Evolutionary conservation across 2,888 invertebrate genomes (phyloP).

Genomic region (Xestia sexstrigata): DNA sequence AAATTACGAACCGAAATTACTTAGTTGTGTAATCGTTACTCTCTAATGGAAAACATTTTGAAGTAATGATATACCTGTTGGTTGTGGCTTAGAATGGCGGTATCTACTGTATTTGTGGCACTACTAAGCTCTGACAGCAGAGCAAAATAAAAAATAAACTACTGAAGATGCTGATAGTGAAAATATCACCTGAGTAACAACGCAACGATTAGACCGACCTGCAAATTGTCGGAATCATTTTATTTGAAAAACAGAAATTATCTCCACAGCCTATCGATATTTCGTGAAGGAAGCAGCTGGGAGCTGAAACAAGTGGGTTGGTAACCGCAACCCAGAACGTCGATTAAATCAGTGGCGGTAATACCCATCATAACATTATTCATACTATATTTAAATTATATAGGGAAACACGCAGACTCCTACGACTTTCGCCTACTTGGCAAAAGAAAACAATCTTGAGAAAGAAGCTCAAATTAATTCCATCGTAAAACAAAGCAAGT

Average conservation of each 20-base stretch:
- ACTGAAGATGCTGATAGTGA: background rate
- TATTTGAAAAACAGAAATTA: background rate
- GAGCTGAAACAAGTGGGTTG: background rate
- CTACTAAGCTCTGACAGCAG: background rate
- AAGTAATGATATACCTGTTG: background rate
- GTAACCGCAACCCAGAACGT: background rate
- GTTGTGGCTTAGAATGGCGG: background rate
- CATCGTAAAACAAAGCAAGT: conserved; percentile 13
- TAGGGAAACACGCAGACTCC: background rate
- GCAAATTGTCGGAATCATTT: background rate
- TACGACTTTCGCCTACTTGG: background rate
- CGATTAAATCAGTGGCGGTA: background rate
- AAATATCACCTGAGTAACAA: background rate
- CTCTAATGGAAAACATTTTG: conserved; percentile 8
- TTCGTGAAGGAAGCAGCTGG: background rate
- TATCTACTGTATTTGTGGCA: background rate
- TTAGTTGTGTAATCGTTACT: conserved; percentile 8
- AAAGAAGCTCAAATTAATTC: background rate
- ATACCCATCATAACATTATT: background rate
- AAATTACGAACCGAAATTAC: conserved; percentile 36
- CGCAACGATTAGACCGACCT: background rate
- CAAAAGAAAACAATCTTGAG: conserved; percentile 11
- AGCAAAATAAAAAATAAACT: background rate
- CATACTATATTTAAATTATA: conserved; percentile 9
- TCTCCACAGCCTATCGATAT: background rate